Percentiles rank a stretch among this genome's conserved stretches.
Conservation (phyloP, 2,888 invertebrate species). For the Tachina grossa region DNA sequence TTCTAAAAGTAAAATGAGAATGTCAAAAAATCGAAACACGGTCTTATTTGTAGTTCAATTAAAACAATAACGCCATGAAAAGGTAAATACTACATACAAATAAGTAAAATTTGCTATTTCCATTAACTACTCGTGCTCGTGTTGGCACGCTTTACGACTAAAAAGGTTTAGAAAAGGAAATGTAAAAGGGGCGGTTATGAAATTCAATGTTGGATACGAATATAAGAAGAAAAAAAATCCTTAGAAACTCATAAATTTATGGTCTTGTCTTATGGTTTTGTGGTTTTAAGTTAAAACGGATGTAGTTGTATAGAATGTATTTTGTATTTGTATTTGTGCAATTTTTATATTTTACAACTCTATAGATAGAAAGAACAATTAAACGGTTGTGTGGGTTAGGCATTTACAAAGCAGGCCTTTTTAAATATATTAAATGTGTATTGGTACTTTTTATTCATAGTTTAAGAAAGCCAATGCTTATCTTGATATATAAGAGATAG, state of each 20-base stretch:
- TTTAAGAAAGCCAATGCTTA: no score
- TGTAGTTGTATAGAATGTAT: slow-evolving; percentile 34
- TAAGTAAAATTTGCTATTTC: slow-evolving; percentile 24
- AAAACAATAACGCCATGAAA: slow-evolving; percentile 42
- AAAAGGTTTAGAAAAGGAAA: background rate
- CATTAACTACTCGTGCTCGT: slow-evolving; percentile 16
- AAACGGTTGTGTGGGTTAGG: background rate
- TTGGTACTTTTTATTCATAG: no score
- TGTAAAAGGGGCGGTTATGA: background rate
- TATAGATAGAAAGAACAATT: slow-evolving; percentile 5
- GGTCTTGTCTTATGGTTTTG: slow-evolving; percentile 55
- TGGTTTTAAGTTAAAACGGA: slow-evolving; percentile 56
- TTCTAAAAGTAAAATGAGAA: background rate
- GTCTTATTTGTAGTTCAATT: slow-evolving; percentile 60
- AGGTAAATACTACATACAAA: slow-evolving; percentile 20
- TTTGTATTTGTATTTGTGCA: slow-evolving; percentile 21
- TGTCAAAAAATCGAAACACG: background rate
- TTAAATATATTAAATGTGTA: background rate
- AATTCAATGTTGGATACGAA: slow-evolving; percentile 2
- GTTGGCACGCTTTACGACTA: background rate
- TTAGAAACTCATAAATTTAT: slow-evolving; percentile 62
- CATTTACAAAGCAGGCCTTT: background rate
- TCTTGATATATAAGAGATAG: no score
- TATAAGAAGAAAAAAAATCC: background rate
- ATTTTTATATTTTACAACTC: background rate